Base-by-base conservation (phyloP, 2,888 invertebrate species). In the Bombylius major region DNA sequence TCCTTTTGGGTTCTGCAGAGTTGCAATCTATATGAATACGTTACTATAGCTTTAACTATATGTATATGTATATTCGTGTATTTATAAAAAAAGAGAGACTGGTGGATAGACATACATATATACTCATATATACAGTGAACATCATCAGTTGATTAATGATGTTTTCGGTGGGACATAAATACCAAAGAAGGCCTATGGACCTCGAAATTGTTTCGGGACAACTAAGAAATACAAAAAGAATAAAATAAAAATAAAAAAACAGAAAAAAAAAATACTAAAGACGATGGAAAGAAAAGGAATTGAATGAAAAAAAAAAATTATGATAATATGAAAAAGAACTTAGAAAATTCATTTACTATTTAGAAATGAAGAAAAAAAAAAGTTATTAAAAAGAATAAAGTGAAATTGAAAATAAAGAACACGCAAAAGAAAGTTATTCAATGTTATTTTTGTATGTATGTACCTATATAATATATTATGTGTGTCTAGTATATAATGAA, bases 61-160 rank as follows among this genome's bases (percentile, higher is more conserved):
- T 47, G 51, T 47, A 47, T 14, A n/a, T n/a, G n/a, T n/a, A 36
- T 36, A 8, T 4, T 7, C 34, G 34, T 36, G 4, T 36, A 36
- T 8, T 36, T 8, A 36, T 36, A 3, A 42, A 11, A 42, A 23
- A 23, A 23, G 23, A 23, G 23, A 23, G 23, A 23, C 23, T 23
- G 23, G 23, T 42, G 39, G 8, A 42, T 42, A 42, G 8, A 42
- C 39, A 42, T 42, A 11, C 8, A 42, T 42, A 36, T 42, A 42
- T 42, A 42, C 11, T 42, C 11, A 42, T 23, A n/a, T 51, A 55
- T 51, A 55, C 51, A 47, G 51, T 42, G 47, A 50, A 51, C 42
- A 51, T 39, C 47, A 51, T 39, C 47, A 51, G 51, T 70, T 72
- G 72, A 72, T 72, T 72, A 72, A 72, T 72, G 72, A 68, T 71